Evolutionary conservation across 2,113 vertebrate genomes (phyloP).

Genomic region (Puma concolor): DNA sequence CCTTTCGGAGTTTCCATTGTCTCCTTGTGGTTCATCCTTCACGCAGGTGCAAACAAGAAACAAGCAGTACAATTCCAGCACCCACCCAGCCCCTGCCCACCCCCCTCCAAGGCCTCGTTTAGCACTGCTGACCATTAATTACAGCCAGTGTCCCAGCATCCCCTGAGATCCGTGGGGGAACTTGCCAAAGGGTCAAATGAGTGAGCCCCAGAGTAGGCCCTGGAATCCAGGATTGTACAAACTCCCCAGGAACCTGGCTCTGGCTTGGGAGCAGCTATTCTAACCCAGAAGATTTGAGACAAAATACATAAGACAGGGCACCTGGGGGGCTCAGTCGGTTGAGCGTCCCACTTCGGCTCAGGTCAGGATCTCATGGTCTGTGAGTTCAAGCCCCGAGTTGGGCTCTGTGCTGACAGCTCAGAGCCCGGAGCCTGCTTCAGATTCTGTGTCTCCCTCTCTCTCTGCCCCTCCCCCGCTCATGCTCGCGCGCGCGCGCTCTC

Average conservation of each 20-base stretch:
- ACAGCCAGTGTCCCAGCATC: not conserved
- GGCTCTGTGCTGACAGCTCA: no score
- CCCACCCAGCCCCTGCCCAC: no score
- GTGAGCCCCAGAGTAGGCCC: not conserved
- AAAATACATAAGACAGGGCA: not conserved
- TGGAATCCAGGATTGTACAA: slow-evolving; percentile 29
- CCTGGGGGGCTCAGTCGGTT: no score
- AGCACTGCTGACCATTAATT: not conserved
- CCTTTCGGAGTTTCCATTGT: not conserved
- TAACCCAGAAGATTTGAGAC: slow-evolving; percentile 18
- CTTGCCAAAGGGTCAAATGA: not conserved
- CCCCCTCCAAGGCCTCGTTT: not conserved
- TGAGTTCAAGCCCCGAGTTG: no score
- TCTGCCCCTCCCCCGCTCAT: no score
- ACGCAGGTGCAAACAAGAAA: not conserved
- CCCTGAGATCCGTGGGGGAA: not conserved
- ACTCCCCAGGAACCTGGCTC: not conserved
- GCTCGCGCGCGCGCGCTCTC: no score
- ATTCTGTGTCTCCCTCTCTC: no score
- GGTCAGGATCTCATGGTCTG: no score
- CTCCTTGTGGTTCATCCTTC: not conserved
- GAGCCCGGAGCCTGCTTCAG: no score
- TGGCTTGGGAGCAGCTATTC: not conserved
- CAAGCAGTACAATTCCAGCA: not conserved
- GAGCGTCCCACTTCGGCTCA: no score